Base-by-base conservation (phyloP, 35 echinoderm and acorn worm species). In the Amphiura filiformis region DNA sequence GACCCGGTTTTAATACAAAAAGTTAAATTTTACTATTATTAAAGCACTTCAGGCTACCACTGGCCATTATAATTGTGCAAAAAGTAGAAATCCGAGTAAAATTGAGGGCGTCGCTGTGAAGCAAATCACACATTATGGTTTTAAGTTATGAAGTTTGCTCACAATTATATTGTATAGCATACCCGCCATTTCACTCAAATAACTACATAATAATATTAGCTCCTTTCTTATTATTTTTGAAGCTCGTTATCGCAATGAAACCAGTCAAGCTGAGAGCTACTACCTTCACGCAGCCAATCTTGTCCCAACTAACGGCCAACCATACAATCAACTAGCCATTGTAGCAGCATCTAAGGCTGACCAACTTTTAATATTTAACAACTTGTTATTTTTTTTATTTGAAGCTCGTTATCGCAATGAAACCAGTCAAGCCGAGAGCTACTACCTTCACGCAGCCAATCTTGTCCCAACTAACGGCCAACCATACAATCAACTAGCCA, bases 241-340 rank as follows among this genome's bases (percentile, higher is more conserved):
- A 99, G 96, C 96, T 78, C 92, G 96, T 61, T 99, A 99, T 56
- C 76, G 96, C 64, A 94, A 90, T 87, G 92, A 99, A 76, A 99
- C 87, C 76, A 90, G 89, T 37, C 96, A 99, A 49, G 93, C 96
- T 13, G 89, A 99, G 81, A 94, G 89, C 89, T 99, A 90, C 84
- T 99, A 99, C 87, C 87, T 86, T 37, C 96, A 99, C 77, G 96
- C 96, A 36, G 96, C 93, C 44, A 89, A 90, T 17, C 90, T 99
- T n/a, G 93, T 99, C 30, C 96, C 96, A 22, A 90, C 92, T 76
- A 99, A 94, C 35, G 96, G 96, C 44, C 96, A 99, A 44, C 96
- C 96, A 0, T 99, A 99, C 84, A 99, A 99, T 83, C 96, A 99
- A 79, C 90, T 99, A 70, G 96, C 96, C 64, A 99, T 99, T 11